These are phyloP conservation scores for Hermaeophaga mercurialis DNA, from an alignment of 2,888 invertebrate genomes.

Conservation along the genomic window DNA sequence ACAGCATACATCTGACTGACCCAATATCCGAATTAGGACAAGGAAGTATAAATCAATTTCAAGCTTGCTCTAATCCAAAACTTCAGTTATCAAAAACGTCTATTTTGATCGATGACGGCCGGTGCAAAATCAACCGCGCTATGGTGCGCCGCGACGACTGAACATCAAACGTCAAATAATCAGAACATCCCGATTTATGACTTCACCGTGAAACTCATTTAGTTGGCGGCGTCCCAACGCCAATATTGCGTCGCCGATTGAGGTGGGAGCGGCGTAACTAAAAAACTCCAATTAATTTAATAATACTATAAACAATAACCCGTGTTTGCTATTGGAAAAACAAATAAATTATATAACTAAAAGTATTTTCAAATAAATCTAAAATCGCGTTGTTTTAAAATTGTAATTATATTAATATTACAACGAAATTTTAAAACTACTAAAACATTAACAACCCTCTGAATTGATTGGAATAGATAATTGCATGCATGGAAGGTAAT, in stretches of 20 bases:
- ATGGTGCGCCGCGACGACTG: constrained; percentile 14
- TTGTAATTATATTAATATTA: too few species aligned
- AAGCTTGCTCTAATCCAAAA: background rate
- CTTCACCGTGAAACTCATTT: constrained; percentile 32
- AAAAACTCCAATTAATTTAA: too few species aligned
- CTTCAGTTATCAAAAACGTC: constrained; percentile 26
- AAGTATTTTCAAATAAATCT: too few species aligned
- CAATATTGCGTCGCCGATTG: background rate
- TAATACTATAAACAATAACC: too few species aligned
- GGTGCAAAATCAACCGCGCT: constrained; percentile 18
- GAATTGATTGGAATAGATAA: too few species aligned
- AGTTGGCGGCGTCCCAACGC: constrained; percentile 43
- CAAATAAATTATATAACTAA: too few species aligned
- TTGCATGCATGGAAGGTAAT: too few species aligned
- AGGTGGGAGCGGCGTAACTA: constrained; percentile 2
- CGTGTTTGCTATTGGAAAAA: too few species aligned
- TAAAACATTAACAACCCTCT: too few species aligned
- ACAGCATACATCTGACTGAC: constrained; percentile 14
- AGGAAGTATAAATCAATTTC: constrained; percentile 18
- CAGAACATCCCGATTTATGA: constrained; percentile 17
- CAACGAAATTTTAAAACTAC: too few species aligned
- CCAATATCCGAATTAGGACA: constrained; percentile 7
- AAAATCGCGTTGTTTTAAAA: too few species aligned
- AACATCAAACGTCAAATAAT: constrained; percentile 17
- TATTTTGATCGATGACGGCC: constrained; percentile 45